Evolutionary conservation across 2,113 vertebrate species (phyloP), one percentile per base, ranked within the genome.

Genomic region (Entelurus aequoreus): DNA sequence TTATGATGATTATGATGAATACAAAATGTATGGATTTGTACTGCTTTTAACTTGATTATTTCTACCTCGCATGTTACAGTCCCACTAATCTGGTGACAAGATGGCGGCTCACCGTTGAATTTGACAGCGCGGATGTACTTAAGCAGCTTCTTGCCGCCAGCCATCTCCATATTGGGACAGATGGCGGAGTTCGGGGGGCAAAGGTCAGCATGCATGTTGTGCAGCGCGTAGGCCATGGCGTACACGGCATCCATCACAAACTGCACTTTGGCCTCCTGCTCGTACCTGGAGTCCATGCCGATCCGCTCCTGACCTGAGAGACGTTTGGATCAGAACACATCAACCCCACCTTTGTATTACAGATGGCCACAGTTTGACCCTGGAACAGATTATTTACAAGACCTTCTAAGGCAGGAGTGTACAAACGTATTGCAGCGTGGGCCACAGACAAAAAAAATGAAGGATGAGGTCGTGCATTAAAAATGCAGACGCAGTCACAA

Each of bases 201-300:
- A 15, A 96, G 91, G 62, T 96, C 93, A 48, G 90, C 92, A 70
- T 99, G 95, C 94, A 99, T 95, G 69, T 88, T 93, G 85, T 99
- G 93, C 57, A 99, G 88, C 3, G 95, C 94, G 44, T 98, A 92
- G 21, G 96, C 95, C 95, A 98, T 94, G 74, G 95, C 92, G 62
- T 96, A 98, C 0, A 97, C 95, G 0, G 96, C 96, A 49, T 99
- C 96, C 70, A 99, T 97, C 66, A 98, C 96, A 83, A 99, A 99
- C 69, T 99, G 96, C 12, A 99, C 96, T 79, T 99, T 99, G 19
- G 95, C 96, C 78, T 99, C 96, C 83, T 99, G 96, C 60, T 98
- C 95, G 11, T 96, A 99, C 46, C 86, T 88, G 6, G 96, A 99
- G 83, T 99, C 94, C 55, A 93, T 90, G 0, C 95, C 94, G 56